Conservation (phyloP, 2,113 vertebrate genomes). For the Podarcis raffonei region DNA sequence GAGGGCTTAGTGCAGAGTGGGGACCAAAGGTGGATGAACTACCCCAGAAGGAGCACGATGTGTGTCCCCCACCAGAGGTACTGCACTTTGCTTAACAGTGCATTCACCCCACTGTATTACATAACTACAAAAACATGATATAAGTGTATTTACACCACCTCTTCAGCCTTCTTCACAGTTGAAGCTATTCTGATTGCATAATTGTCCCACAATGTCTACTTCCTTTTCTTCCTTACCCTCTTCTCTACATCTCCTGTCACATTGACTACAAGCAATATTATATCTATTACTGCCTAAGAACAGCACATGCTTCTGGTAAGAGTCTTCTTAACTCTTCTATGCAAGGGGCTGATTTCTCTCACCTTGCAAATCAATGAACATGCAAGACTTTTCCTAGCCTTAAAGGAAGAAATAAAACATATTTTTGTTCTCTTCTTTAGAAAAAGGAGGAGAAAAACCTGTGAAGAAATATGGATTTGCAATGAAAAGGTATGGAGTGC, state of each 20-base stretch:
- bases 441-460: background rate
- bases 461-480: background rate
- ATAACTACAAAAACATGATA: too few relatives aligned
- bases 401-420: background rate
- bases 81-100: too few relatives aligned
- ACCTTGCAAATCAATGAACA: background rate
- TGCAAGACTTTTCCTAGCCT: background rate
- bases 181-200: too few relatives aligned
- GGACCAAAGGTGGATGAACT: too few relatives aligned
- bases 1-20: too few relatives aligned
- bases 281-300: background rate
- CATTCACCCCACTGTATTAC: too few relatives aligned
- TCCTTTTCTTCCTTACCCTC: background rate
- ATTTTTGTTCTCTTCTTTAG: conserved; percentile 29
- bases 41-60: too few relatives aligned
- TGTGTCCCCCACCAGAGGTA: too few relatives aligned
- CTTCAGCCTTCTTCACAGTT: too few relatives aligned
- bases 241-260: background rate
- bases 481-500: background rate
- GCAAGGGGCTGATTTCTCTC: background rate
- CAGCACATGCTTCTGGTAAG: background rate
- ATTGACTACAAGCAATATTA: background rate
- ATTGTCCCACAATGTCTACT: background rate
- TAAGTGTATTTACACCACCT: too few relatives aligned
- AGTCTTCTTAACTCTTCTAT: background rate